Conservation (phyloP, 2,797 vertebrate species). For the Cebuella pygmaea region DNA sequence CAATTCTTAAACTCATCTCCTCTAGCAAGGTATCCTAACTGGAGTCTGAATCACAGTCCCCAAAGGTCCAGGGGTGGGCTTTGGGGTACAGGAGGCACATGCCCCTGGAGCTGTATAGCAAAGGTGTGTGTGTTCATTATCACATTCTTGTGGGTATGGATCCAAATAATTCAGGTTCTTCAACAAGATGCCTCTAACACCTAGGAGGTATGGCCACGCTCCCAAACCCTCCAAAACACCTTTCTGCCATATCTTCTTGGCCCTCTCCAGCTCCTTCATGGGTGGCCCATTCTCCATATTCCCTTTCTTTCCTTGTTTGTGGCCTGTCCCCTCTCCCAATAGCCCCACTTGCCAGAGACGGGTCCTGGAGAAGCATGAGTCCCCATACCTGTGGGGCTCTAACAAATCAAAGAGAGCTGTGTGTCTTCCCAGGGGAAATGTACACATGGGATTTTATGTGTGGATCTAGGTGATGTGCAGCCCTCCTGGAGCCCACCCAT, state of each 20-base stretch:
- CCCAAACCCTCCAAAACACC: background rate
- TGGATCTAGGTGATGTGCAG: background rate
- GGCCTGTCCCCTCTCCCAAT: background rate
- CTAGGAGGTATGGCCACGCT: fast-evolving
- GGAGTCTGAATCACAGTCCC: background rate
- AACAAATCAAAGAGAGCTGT: background rate
- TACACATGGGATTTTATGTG: too few species aligned
- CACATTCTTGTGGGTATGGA: background rate
- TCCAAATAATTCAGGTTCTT: background rate
- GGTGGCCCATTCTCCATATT: background rate
- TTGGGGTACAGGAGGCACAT: fast-evolving
- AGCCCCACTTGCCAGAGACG: background rate
- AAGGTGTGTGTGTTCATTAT: background rate
- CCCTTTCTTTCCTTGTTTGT: too few species aligned
- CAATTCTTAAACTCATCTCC: background rate
- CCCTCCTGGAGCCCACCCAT: background rate
- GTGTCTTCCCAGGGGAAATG: background rate
- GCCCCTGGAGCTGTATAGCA: fast-evolving
- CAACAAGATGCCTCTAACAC: background rate
- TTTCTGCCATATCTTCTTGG: fast-evolving
- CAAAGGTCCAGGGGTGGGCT: background rate
- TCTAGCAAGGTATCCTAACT: too few species aligned
- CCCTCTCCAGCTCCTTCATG: background rate
- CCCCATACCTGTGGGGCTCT: background rate
- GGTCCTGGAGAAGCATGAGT: background rate